Evolutionary conservation across 2,888 invertebrate species (phyloP).

Genomic region (Crocallis elinguaria): DNA sequence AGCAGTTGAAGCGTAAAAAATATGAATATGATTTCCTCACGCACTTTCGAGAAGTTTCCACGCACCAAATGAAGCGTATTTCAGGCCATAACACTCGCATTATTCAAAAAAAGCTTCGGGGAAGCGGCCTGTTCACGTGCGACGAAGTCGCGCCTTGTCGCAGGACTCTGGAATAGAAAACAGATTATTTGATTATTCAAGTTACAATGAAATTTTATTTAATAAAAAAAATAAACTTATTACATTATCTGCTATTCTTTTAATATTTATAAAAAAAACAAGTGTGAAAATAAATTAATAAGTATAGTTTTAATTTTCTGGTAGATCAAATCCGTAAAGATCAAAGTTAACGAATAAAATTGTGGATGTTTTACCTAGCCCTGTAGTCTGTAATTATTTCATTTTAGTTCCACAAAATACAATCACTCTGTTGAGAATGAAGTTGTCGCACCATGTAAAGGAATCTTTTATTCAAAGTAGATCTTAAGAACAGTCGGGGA

Average conservation of each 20-base stretch:
- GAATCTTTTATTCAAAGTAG: constrained; percentile 71
- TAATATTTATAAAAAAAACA: too few relatives aligned
- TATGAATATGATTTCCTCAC: constrained; percentile 82
- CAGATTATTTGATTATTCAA: too few relatives aligned
- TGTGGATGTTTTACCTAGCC: too few relatives aligned
- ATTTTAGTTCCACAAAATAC: too few relatives aligned
- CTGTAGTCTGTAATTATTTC: too few relatives aligned
- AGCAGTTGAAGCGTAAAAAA: constrained; percentile 82
- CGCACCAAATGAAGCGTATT: constrained; percentile 83
- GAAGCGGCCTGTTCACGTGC: constrained; percentile 21
- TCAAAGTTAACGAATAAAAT: too few relatives aligned
- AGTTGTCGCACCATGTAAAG: constrained; percentile 46
- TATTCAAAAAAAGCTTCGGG: constrained; percentile 62
- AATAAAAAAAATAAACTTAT: too few relatives aligned
- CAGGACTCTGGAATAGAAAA: background rate
- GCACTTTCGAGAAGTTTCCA: constrained; percentile 73
- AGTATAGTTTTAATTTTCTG: too few relatives aligned
- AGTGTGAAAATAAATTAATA: too few relatives aligned
- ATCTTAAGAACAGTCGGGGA: constrained; percentile 71
- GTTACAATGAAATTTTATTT: too few relatives aligned
- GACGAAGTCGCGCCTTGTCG: constrained; percentile 9
- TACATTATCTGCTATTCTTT: too few relatives aligned
- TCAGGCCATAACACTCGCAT: constrained; percentile 80
- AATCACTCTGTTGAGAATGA: background rate
- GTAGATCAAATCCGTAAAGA: too few relatives aligned